phyloP scores from a whole-genome alignment of 2,888 invertebrate genomes.

The Ptychoptera contaminata region DNA sequence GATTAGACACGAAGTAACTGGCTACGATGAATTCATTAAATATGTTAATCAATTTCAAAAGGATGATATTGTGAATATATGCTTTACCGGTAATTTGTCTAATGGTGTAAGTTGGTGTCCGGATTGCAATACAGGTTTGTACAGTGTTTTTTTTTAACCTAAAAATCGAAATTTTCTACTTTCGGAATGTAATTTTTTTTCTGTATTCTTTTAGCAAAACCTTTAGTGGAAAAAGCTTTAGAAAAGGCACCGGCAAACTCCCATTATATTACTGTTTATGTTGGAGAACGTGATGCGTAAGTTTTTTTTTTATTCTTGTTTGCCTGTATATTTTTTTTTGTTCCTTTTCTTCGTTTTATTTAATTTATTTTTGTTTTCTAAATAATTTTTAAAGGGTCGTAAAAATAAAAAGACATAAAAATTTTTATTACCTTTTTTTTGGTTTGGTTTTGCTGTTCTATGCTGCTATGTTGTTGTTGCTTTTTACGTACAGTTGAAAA shows the following conservation, averaged over 20 bases:
- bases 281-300: conserved; percentile 55
- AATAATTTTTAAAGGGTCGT: too few species aligned
- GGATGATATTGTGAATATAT: conserved; percentile 22
- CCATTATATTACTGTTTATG: conserved; percentile 53
- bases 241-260: conserved; percentile 36
- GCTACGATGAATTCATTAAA: conserved; percentile 33
- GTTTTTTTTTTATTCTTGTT: conserved; percentile 19
- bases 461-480: too few species aligned
- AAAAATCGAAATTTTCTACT: too few species aligned
- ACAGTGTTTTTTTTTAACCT: too few species aligned
- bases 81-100: conserved; percentile 36
- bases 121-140: conserved; percentile 64
- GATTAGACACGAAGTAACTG: conserved; percentile 31
- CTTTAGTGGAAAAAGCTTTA: conserved; percentile 47
- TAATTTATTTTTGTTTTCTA: too few species aligned
- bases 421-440: too few species aligned
- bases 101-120: conserved; percentile 70
- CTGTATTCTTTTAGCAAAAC: conserved; percentile 44
- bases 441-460: too few species aligned
- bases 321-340: too few species aligned
- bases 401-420: too few species aligned
- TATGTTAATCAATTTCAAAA: conserved; percentile 10
- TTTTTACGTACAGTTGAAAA: too few species aligned
- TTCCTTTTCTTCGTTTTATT: too few species aligned
- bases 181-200: neutral